These are phyloP conservation scores for Teleogryllus occipitalis DNA, from an alignment of 1,140 invertebrate genomes.

Conservation along the genomic window DNA sequence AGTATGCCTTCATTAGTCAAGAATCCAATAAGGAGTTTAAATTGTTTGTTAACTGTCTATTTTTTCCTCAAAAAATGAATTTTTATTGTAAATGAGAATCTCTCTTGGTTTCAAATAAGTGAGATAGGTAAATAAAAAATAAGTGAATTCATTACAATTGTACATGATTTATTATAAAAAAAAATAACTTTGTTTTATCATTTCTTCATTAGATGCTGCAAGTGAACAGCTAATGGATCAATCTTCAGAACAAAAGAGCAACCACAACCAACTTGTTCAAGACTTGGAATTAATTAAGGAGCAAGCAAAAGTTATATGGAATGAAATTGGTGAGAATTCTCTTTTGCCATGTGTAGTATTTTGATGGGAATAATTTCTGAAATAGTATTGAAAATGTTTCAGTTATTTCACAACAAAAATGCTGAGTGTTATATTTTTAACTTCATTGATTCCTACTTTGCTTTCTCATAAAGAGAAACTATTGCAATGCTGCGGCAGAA, in stretches of 20 bases:
- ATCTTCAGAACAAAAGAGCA: slow-evolving; percentile 36
- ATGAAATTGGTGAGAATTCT: slow-evolving; percentile 41
- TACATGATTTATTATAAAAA: background rate
- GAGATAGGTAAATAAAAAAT: too few species aligned
- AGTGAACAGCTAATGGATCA: slow-evolving; percentile 41
- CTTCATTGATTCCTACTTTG: background rate
- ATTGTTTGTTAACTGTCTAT: too few species aligned
- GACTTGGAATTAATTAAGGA: slow-evolving; percentile 48
- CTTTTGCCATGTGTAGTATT: background rate
- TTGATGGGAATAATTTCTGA: too few species aligned
- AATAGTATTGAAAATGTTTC: background rate
- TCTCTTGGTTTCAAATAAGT: too few species aligned
- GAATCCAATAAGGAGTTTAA: too few species aligned
- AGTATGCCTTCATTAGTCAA: too few species aligned
- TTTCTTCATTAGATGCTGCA: slow-evolving; percentile 38
- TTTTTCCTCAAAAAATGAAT: too few species aligned
- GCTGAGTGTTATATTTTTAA: background rate
- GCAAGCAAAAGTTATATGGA: slow-evolving; percentile 44
- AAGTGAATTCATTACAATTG: background rate
- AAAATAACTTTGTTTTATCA: slow-evolving; percentile 8
- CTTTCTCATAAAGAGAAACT: background rate
- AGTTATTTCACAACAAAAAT: background rate
- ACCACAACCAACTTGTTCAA: slow-evolving; percentile 46
- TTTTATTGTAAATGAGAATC: too few species aligned
- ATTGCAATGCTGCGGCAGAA: background rate